Evolutionary conservation across 1,140 invertebrate species (phyloP), one percentile per base, ranked within the genome.

Genomic region (Myzus persicae): DNA sequence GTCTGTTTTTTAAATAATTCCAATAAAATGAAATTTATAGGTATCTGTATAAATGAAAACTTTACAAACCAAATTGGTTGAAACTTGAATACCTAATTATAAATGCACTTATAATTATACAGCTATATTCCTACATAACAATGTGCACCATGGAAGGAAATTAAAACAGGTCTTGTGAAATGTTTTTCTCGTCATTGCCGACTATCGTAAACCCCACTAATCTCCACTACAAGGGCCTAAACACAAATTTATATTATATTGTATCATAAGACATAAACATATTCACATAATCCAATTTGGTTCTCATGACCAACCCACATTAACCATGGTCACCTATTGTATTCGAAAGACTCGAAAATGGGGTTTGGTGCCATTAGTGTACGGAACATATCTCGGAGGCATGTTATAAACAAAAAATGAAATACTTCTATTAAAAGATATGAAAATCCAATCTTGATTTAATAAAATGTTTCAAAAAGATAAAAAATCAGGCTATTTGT

Each of bases 101-200:
- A 59, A 0, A 14, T 18, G 8, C 9, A 54, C 5, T 76, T 76
- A 36, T n/a, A 76, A 76, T 76, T n/a, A 76, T n/a, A 2, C 0
- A n/a, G 14, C 3, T 67, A 59, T n/a, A 67, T 67, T 0, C 31
- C 31, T 67, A 67, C 31, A n/a, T n/a, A 67, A 2, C 36, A n/a
- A n/a, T 67, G 59, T 11, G 59, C 59, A 18, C 31, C n/a, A 18
- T 76, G 0, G 14, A 76, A n/a, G 31, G 59, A 4, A 76, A 76
- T 76, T 76, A 76, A 76, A 76, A 76, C 59, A n/a, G 14, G 59
- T 76, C 31, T 76, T 76, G 59, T 76, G n/a, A n/a, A 76, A 76
- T 76, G 5, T 76, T 76, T 76, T 76, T 76, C 18, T n/a, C 36
- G n/a, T n/a, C 59, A 67, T n/a, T 11, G 59, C 31, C 31, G 0